These are phyloP conservation scores for Bothrops jararaca DNA, from an alignment of 2,113 vertebrate genomes.

Conservation along the genomic window DNA sequence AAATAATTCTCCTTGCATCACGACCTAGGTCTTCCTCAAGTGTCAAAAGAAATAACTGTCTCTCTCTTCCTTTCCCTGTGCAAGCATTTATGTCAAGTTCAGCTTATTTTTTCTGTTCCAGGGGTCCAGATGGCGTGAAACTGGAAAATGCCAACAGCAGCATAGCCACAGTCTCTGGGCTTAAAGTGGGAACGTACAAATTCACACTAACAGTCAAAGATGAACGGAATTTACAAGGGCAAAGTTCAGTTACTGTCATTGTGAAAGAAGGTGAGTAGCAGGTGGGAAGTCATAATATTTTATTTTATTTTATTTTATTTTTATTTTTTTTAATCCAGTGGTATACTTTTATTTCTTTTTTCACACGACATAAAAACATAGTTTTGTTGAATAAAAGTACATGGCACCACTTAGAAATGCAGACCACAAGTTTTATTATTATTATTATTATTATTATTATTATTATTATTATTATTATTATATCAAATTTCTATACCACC, in stretches of 20 bases:
- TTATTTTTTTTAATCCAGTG: too few species aligned
- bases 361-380: too few species aligned
- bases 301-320: too few species aligned
- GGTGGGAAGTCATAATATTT: not conserved
- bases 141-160: slow-evolving; percentile 87
- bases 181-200: slow-evolving; percentile 86
- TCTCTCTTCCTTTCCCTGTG: not conserved
- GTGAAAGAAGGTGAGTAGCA: slow-evolving; percentile 84
- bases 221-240: slow-evolving; percentile 85
- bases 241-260: slow-evolving; percentile 85
- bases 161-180: slow-evolving; percentile 85
- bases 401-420: too few species aligned
- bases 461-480: too few species aligned
- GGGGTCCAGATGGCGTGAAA: slow-evolving; percentile 88
- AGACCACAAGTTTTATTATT: too few species aligned
- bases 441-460: too few species aligned
- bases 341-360: too few species aligned
- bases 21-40: not conserved
- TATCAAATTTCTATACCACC: too few species aligned
- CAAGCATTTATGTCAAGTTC: not conserved
- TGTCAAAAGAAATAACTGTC: not conserved
- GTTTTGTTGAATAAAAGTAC: too few species aligned
- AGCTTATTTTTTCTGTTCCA: slow-evolving; percentile 53
- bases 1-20: not conserved
- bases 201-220: slow-evolving; percentile 93